These are phyloP conservation scores for Smutsia gigantea DNA, from an alignment of 2,797 vertebrate genomes.

Conservation along the genomic window DNA sequence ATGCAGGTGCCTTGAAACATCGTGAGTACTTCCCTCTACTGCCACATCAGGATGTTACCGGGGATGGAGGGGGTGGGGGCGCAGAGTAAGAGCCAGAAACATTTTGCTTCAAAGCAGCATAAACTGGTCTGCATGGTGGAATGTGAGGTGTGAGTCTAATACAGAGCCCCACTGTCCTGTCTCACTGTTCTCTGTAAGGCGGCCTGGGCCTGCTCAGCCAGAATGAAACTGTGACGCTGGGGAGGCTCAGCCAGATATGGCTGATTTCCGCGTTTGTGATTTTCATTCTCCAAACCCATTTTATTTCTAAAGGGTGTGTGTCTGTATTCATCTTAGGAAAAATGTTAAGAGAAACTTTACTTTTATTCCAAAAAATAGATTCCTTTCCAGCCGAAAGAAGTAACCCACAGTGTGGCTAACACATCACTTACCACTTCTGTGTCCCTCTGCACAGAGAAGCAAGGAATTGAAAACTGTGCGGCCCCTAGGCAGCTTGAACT, in stretches of 20 bases:
- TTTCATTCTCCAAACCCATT: not conserved
- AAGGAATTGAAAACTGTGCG: not conserved
- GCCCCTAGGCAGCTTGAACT: not conserved
- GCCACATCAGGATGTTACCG: rapidly evolving
- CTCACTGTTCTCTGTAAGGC: not conserved
- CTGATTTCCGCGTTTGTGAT: not conserved
- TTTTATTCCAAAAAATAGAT: not conserved
- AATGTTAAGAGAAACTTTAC: not conserved
- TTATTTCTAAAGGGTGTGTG: not conserved
- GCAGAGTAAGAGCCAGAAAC: not conserved
- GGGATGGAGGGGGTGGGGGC: no score
- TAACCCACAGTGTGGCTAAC: not conserved
- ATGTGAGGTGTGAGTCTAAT: not conserved
- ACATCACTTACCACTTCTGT: not conserved
- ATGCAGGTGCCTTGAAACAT: not conserved
- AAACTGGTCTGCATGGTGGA: not conserved
- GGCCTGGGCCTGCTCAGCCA: not conserved
- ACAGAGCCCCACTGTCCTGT: rapidly evolving
- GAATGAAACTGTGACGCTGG: not conserved
- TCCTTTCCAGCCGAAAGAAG: not conserved
- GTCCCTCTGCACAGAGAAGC: not conserved
- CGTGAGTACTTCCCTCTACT: not conserved
- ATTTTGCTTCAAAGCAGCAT: not conserved
- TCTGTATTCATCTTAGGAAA: not conserved
- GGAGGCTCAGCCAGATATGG: not conserved